Base-by-base conservation (phyloP, 1,140 invertebrate genomes). In the Popillia japonica region DNA sequence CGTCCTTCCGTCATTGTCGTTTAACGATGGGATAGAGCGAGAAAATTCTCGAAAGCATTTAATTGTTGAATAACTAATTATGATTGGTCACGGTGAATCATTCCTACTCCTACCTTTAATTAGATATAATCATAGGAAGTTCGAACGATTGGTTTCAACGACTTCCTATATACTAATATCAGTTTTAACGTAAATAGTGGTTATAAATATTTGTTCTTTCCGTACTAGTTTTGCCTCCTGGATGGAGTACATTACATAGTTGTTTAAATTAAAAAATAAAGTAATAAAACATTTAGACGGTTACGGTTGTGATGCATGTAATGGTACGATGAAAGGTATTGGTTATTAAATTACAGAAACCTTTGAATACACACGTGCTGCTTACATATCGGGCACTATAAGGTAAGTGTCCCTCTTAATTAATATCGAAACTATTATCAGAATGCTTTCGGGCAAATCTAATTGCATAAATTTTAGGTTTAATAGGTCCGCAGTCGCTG, bases 311-410 rank as follows among this genome's bases (percentile, higher is more conserved):
- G n/a, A n/a, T 64, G 23, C 22, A 27, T 68, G 0, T 14, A 10
- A 27, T 23, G 22, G 22, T 68, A 34, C 17, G 61, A 68, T 27
- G 9, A 27, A 68, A 68, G 6, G 22, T 23, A 68, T 68, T 11
- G 61, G 23, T 34, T 55, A 55, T 55, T 55, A 55, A 55, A 55
- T 55, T 17, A 55, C 48, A n/a, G 48, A 55, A 55, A 17, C 48
- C 48, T n/a, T 55, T 55, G 14, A 55, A 55, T 17, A 17, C 48
- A 6, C 6, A 17, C 17, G 14, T 17, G 17, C 4, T 34, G 27
- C 48, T 55, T 55, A 55, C 11, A 0, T 55, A n/a, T 20, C 48
- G 14, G 14, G 3, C n/a, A n/a, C 48, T 17, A n/a, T 17, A 3
- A 55, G 14, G 48, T 55, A 55, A 17, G 48, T 55, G 48, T 55